These are phyloP conservation scores for Orthonyx spaldingii DNA, from an alignment of 2,113 vertebrate genomes.

Conservation along the genomic window DNA sequence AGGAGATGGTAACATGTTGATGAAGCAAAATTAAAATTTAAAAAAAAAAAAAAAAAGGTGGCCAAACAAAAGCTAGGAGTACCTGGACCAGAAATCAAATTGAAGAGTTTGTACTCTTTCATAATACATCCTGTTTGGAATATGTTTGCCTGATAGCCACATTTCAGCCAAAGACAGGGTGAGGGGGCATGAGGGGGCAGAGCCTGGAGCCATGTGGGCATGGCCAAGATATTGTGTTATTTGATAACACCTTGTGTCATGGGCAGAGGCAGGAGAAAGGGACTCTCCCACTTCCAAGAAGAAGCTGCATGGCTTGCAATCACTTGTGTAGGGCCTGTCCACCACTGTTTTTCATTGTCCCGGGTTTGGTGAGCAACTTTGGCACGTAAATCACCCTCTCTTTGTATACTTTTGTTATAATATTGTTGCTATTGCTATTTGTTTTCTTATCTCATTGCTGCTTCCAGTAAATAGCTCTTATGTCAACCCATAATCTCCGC, in stretches of 20 bases:
- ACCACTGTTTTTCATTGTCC: neutral
- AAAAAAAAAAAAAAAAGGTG: fast-evolving
- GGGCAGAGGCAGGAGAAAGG: neutral
- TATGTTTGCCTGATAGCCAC: neutral
- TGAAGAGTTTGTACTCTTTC: neutral
- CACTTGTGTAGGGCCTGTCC: neutral
- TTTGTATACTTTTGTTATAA: neutral
- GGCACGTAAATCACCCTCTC: neutral
- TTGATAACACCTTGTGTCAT: neutral
- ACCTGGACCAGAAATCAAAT: neutral
- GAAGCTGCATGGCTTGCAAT: neutral
- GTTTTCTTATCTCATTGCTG: neutral
- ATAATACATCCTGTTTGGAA: neutral
- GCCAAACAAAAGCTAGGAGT: neutral
- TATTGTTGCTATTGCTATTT: neutral
- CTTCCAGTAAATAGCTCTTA: neutral
- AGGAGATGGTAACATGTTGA: neutral
- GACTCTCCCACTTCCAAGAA: neutral
- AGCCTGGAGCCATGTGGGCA: neutral
- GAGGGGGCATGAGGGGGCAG: neutral
- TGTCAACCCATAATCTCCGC: neutral
- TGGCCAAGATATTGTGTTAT: fast-evolving
- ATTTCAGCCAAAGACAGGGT: neutral
- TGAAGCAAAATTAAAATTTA: neutral
- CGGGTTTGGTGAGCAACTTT: neutral